phyloP scores from a whole-genome alignment of 2,113 vertebrate genomes.

The Ranitomeya imitator region DNA sequence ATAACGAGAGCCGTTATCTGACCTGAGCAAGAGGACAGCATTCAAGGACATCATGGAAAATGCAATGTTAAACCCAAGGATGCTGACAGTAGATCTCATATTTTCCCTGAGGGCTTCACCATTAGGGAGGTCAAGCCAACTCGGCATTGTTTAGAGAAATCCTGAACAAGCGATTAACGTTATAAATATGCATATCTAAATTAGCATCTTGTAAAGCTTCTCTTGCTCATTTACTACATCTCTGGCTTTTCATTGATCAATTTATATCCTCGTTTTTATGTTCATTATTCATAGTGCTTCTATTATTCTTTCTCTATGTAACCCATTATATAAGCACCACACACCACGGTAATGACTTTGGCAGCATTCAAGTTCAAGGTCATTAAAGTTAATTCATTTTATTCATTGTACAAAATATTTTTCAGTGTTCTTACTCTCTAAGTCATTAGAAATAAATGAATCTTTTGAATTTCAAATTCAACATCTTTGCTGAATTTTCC shows the following conservation, averaged over 20 bases:
- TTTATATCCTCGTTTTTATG: slow-evolving; percentile 26
- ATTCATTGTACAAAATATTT: too few relatives aligned
- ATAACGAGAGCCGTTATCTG: slow-evolving; percentile 37
- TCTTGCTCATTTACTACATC: slow-evolving; percentile 56
- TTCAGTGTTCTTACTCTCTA: not conserved
- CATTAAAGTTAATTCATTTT: not conserved
- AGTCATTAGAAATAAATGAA: too few relatives aligned
- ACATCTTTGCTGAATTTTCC: too few relatives aligned
- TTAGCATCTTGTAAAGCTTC: slow-evolving; percentile 57
- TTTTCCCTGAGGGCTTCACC: slow-evolving; percentile 51
- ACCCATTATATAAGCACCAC: not conserved
- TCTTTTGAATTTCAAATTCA: too few relatives aligned
- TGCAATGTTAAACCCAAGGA: slow-evolving; percentile 33
- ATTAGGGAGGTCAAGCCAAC: slow-evolving; percentile 55
- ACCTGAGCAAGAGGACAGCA: slow-evolving; percentile 39
- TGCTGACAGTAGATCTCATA: slow-evolving; percentile 53
- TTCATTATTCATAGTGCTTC: slow-evolving; percentile 48
- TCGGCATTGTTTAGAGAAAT: slow-evolving; percentile 57
- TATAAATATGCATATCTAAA: slow-evolving; percentile 60
- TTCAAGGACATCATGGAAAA: slow-evolving; percentile 49
- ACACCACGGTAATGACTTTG: slow-evolving; percentile 33
- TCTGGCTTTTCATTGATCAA: slow-evolving; percentile 46
- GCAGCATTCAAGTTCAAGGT: not conserved
- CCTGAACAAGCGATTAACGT: slow-evolving; percentile 57
- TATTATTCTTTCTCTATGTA: slow-evolving; percentile 9